Conservation (phyloP, 2,797 vertebrate genomes). For the Sebastes itinus region DNA sequence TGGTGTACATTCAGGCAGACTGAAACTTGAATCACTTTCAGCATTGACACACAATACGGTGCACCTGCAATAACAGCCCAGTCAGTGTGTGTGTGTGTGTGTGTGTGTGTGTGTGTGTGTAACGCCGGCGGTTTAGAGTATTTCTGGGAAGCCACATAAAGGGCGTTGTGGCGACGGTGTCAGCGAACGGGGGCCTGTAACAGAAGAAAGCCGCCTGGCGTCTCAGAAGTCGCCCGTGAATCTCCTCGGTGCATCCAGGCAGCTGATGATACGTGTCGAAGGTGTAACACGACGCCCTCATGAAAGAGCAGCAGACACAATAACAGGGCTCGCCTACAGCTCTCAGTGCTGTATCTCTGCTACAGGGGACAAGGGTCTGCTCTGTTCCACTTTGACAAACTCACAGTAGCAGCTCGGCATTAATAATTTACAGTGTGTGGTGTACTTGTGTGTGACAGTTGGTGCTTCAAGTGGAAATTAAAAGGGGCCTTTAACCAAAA, state of each 20-base stretch:
- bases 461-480: slow-evolving; percentile 9
- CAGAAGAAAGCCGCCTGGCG: slow-evolving; percentile 48
- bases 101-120: slow-evolving; percentile 26
- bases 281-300: slow-evolving; percentile 74
- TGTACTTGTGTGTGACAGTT: not conserved
- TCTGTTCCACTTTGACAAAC: slow-evolving; percentile 58
- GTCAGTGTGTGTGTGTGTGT: slow-evolving; percentile 46
- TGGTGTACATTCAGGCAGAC: slow-evolving; percentile 14
- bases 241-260: slow-evolving; percentile 52
- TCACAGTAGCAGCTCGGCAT: slow-evolving; percentile 49
- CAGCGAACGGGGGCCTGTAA: slow-evolving; percentile 52
- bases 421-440: slow-evolving; percentile 61
- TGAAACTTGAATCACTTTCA: slow-evolving; percentile 64
- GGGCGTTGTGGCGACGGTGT: slow-evolving; percentile 40
- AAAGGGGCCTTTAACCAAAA: not conserved
- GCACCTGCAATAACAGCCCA: slow-evolving; percentile 74
- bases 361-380: slow-evolving; percentile 61
- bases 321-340: slow-evolving; percentile 58
- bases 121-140: slow-evolving; percentile 40
- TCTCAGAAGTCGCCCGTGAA: slow-evolving; percentile 48
- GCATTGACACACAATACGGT: slow-evolving; percentile 58
- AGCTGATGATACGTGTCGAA: slow-evolving; percentile 68
- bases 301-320: slow-evolving; percentile 78
- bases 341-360: slow-evolving; percentile 32
- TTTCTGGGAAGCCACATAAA: slow-evolving; percentile 69